A percentile compares a stretch with the other conserved stretches of the same genome.
phyloP scores from a whole-genome alignment of 2,797 vertebrate species.

The Pseudocheirus occidentalis region DNA sequence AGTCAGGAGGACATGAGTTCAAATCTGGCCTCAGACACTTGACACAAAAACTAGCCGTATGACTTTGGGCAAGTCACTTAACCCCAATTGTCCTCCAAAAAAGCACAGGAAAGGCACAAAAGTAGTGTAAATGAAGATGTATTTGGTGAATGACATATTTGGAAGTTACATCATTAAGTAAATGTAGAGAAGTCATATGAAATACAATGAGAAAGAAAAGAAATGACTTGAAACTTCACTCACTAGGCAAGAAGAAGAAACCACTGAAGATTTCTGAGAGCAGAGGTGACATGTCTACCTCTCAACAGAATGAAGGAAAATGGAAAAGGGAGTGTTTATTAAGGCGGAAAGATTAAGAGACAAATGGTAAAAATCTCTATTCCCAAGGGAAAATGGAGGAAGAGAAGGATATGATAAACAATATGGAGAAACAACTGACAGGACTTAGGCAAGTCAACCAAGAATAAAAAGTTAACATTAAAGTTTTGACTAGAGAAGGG shows the following conservation, averaged over 20 bases:
- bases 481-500: neutral
- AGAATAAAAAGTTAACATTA: neutral
- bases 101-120: neutral
- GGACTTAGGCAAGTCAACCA: neutral
- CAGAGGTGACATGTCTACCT: neutral
- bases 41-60: no score
- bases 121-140: neutral
- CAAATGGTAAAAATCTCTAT: neutral
- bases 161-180: neutral
- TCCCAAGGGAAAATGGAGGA: neutral
- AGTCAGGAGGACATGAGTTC: no score
- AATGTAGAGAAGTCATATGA: neutral
- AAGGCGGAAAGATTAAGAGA: neutral
- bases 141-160: neutral
- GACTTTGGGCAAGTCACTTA: no score
- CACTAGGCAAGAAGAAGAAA: neutral
- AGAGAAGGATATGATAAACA: neutral
- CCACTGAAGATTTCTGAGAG: neutral
- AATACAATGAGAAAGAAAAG: neutral
- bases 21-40: no score
- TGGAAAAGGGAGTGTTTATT: neutral
- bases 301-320: neutral
- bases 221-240: neutral
- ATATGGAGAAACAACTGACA: neutral
- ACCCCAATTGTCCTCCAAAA: no score